phyloP scores from a whole-genome alignment of 1,140 invertebrate species.

The Papilio polyxenes region DNA sequence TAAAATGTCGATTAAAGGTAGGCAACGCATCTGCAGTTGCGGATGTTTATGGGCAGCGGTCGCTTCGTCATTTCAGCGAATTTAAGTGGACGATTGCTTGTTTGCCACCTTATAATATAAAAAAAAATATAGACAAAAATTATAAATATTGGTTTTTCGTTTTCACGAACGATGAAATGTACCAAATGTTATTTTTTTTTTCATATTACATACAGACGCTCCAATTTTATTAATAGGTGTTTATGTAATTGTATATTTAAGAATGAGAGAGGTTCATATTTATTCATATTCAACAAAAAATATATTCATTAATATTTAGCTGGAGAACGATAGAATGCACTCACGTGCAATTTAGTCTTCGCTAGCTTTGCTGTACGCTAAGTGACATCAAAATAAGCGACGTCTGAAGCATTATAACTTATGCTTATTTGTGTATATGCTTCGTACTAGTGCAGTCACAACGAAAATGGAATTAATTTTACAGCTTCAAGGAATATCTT shows the following conservation, averaged over 20 bases:
- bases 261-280: neutral
- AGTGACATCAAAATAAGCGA: conserved; percentile 1
- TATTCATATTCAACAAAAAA: neutral
- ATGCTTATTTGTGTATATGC: neutral
- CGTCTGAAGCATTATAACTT: neutral
- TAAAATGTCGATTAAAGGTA: too few species aligned
- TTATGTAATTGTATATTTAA: neutral
- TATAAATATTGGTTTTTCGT: too few species aligned
- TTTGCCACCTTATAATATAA: too few species aligned
- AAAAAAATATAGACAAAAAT: too few species aligned
- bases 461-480: neutral
- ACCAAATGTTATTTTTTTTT: too few species aligned
- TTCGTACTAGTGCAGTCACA: neutral
- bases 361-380: conserved; percentile 1
- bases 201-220: too few species aligned
- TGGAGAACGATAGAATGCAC: neutral
- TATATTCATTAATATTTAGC: conserved; percentile 7
- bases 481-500: neutral
- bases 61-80: too few species aligned
- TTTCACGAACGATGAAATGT: too few species aligned
- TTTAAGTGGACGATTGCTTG: too few species aligned
- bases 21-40: too few species aligned
- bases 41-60: too few species aligned
- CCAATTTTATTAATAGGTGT: neutral
- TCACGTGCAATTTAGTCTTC: neutral